Conservation (phyloP, 1,140 invertebrate genomes). For the Contarinia nasturtii region DNA sequence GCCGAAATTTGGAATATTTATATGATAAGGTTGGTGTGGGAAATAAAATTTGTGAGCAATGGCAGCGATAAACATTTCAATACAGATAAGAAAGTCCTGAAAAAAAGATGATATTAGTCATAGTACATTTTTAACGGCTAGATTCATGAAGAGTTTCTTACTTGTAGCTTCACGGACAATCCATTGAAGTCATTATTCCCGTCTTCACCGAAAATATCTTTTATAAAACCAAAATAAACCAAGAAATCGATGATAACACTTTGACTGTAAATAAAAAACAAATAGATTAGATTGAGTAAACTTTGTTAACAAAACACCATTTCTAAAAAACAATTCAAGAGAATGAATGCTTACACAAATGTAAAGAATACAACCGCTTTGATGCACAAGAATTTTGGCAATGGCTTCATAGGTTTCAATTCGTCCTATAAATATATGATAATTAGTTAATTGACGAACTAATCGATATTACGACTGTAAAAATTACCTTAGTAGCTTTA, state of each 20-base stretch:
- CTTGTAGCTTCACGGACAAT: constrained; percentile 58
- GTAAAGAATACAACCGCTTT: constrained; percentile 96
- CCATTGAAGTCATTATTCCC: constrained; percentile 28
- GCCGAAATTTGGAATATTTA: constrained; percentile 24
- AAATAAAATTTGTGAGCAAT: constrained; percentile 91
- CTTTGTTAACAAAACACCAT: no score
- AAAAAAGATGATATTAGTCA: constrained; percentile 11
- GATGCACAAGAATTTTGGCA: constrained; percentile 94
- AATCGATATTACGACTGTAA: neutral
- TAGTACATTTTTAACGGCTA: neutral
- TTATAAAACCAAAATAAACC: constrained; percentile 56
- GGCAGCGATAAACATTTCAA: constrained; percentile 93
- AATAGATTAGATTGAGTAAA: no score
- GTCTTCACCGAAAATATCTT: constrained; percentile 35
- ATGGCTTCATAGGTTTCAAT: constrained; percentile 75
- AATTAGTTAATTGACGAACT: neutral
- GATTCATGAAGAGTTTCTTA: constrained; percentile 16
- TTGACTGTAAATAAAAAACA: constrained; percentile 48
- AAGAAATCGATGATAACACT: constrained; percentile 73
- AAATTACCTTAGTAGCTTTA: constrained; percentile 47
- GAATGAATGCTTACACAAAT: constrained; percentile 68
- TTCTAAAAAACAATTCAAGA: no score
- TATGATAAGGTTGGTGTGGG: constrained; percentile 64
- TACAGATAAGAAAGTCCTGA: constrained; percentile 88
- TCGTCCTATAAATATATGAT: constrained; percentile 29